Conservation (phyloP, 2,797 vertebrate species). For the Enteromius treurensis region DNA sequence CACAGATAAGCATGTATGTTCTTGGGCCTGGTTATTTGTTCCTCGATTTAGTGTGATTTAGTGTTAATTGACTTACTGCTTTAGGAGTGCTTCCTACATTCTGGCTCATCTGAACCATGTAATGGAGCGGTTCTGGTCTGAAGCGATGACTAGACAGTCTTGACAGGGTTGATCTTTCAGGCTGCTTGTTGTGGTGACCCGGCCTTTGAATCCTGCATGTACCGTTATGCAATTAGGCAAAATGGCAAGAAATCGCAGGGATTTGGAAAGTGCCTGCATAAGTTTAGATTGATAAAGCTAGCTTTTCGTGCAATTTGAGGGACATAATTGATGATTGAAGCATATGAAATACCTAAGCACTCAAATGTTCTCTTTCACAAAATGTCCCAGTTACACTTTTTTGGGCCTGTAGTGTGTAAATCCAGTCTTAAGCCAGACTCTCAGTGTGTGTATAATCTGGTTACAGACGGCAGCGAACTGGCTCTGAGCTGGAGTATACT, state of each 20-base stretch:
- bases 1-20: slow-evolving; percentile 24
- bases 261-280: background rate
- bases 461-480: slow-evolving; percentile 91
- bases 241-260: background rate
- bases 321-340: slow-evolving; percentile 38
- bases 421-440: slow-evolving; percentile 40
- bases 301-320: slow-evolving; percentile 27
- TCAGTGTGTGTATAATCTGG: slow-evolving; percentile 60
- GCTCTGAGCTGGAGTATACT: slow-evolving; percentile 92
- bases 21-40: background rate
- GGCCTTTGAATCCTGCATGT: slow-evolving; percentile 22
- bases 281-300: slow-evolving; percentile 19
- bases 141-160: slow-evolving; percentile 3
- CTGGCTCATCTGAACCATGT: slow-evolving; percentile 41
- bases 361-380: slow-evolving; percentile 20
- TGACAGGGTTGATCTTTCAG: slow-evolving; percentile 16
- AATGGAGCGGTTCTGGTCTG: slow-evolving; percentile 38
- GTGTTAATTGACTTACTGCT: slow-evolving; percentile 14
- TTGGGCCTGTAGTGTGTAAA: slow-evolving; percentile 20
- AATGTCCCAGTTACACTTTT: background rate
- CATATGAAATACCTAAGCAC: slow-evolving; percentile 33
- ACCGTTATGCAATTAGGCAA: background rate
- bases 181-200: slow-evolving; percentile 45
- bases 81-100: slow-evolving; percentile 34
- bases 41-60: background rate